Evolutionary conservation across 2,888 invertebrate genomes (phyloP), one percentile per base, ranked within the genome.

Genomic region (Pantelozetes paolii): DNA sequence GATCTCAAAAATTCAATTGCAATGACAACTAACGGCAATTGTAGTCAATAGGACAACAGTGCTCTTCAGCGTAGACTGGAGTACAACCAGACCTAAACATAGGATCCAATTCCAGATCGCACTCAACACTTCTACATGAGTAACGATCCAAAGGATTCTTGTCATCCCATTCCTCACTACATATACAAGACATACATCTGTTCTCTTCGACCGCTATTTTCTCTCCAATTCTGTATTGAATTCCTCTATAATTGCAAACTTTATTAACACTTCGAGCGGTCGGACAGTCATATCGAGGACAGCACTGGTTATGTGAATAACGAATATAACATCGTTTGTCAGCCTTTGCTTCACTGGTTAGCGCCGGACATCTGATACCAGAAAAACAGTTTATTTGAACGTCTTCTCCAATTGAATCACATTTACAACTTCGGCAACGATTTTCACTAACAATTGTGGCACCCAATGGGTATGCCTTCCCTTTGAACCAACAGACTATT

Each of bases 31-130:
- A 70, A 74, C 74, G 74, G 54, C 74, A 74, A 36, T 32, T 62
- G 20, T 70, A 74, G 40, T 70, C 70, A n/a, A 70, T 30, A 28
- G 74, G 74, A 59, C 74, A 74, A 40, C 74, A 74, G 15, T 15
- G 11, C n/a, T 50, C 71, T 0, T 26, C 1, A 40, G 45, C 20
- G 28, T 74, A 74, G 28, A 74, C 54, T 9, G 74, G 74, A 32
- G 70, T 50, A 26, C 74, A 74, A 5, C 74, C 74, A 9, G 50
- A n/a, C 26, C 26, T 45, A 32, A 74, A 74, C 18, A 20, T n/a
- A 32, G 11, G 28, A 71, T 74, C 70, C 5, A 54, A 70, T 9
- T 74, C 15, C 2, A 74, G 36, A 9, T 48, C 50, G 23, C 74
- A 74, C 5, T 30, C 32, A 30, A 30, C 30, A 5, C 20, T 28